phyloP scores from a whole-genome alignment of 2,888 invertebrate species.

The Lamellibrachia satsuma region DNA sequence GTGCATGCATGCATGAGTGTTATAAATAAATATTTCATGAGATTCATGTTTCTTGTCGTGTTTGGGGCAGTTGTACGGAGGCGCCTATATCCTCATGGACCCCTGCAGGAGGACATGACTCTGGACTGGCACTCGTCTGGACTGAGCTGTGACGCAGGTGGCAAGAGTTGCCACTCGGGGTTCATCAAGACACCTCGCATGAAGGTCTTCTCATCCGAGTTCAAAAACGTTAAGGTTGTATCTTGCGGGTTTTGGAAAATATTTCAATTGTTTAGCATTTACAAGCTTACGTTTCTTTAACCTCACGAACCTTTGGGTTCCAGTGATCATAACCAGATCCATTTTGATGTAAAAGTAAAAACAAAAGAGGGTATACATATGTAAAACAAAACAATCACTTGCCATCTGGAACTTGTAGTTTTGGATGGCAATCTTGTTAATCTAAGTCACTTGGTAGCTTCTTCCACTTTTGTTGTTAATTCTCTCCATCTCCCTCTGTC shows the following conservation, averaged over 20 bases:
- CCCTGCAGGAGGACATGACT: not conserved
- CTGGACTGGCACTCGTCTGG: not conserved
- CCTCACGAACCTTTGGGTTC: too few relatives aligned
- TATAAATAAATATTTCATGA: not conserved
- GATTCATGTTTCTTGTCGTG: not conserved
- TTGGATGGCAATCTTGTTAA: too few relatives aligned
- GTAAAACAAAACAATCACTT: too few relatives aligned
- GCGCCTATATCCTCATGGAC: not conserved
- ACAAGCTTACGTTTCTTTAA: not conserved
- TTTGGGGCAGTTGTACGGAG: not conserved
- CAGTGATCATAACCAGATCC: too few relatives aligned
- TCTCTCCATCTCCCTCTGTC: too few relatives aligned
- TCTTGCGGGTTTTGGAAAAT: not conserved
- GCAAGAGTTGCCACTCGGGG: slow-evolving; percentile 10
- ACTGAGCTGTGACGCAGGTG: not conserved
- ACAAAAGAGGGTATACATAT: too few relatives aligned
- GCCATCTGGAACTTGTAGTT: too few relatives aligned
- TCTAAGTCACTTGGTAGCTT: too few relatives aligned
- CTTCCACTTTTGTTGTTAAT: too few relatives aligned
- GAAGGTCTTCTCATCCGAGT: not conserved
- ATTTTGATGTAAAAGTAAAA: too few relatives aligned
- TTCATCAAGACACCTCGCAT: slow-evolving; percentile 11
- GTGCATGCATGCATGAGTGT: not conserved
- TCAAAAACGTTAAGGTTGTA: not conserved
- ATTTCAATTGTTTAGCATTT: not conserved